Evolutionary conservation across 1,140 invertebrate genomes (phyloP).

Genomic region (Drosophila eugracilis): DNA sequence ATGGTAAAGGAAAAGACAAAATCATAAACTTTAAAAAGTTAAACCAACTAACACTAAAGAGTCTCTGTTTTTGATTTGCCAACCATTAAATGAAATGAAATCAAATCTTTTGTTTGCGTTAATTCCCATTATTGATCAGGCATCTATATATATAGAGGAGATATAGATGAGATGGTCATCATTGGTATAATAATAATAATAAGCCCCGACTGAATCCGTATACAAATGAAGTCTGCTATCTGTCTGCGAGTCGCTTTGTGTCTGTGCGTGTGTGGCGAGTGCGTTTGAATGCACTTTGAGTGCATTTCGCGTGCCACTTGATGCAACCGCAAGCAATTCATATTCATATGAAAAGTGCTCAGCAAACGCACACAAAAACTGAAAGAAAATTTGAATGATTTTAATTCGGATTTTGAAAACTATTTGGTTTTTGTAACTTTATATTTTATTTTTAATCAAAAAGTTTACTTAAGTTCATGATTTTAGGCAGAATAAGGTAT

Average conservation of each 20-base stretch:
- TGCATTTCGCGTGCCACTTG: slow-evolving; percentile 68
- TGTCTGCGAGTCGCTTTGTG: slow-evolving; percentile 30
- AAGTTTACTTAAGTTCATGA: no score
- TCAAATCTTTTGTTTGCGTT: background rate
- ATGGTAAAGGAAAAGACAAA: no score
- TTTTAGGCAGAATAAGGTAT: no score
- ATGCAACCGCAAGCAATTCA: slow-evolving; percentile 77
- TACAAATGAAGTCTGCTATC: slow-evolving; percentile 28
- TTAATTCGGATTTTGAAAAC: no score
- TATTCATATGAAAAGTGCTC: slow-evolving; percentile 78
- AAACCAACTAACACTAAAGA: no score
- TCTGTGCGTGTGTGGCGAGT: slow-evolving; percentile 24
- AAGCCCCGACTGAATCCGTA: slow-evolving; percentile 25
- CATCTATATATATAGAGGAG: no score
- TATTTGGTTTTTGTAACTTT: no score
- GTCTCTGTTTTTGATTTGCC: background rate
- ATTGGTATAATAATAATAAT: slow-evolving; percentile 27
- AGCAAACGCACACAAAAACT: slow-evolving; percentile 53
- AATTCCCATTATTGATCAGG: slow-evolving; percentile 15
- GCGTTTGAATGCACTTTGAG: slow-evolving; percentile 43
- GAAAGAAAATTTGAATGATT: no score
- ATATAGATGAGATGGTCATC: slow-evolving; percentile 6
- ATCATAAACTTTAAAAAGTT: no score
- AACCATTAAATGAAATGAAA: background rate
- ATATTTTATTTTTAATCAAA: no score